These are phyloP conservation scores for Osmoderma eremita DNA, from an alignment of 2,888 invertebrate species.

Conservation along the genomic window DNA sequence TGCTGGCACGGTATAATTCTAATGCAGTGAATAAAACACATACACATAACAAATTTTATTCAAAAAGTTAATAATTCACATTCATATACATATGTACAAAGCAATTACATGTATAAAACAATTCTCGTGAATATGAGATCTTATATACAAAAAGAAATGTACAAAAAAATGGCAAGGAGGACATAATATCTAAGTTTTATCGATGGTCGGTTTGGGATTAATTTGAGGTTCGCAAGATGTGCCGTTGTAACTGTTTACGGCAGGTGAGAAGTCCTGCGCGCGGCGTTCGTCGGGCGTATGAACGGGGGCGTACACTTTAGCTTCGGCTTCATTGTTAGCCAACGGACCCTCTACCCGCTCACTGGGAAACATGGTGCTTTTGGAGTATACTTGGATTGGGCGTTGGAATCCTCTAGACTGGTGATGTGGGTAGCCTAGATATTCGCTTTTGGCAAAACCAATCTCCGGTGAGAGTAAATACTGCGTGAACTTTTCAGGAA, in stretches of 20 bases:
- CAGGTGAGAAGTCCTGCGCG: constrained; percentile 28
- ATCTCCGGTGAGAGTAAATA: constrained; percentile 90
- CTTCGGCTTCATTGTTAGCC: constrained; percentile 37
- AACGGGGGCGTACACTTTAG: constrained; percentile 40
- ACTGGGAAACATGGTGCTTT: constrained; percentile 64
- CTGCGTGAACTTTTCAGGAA: constrained; percentile 92
- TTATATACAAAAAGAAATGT: constrained; percentile 43
- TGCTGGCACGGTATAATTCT: too few species aligned
- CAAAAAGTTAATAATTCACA: constrained; percentile 44
- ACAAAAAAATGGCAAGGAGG: constrained; percentile 37
- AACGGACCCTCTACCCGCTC: constrained; percentile 59
- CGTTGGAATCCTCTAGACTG: constrained; percentile 89
- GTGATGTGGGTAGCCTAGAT: constrained; percentile 81
- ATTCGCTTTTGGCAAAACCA: constrained; percentile 90
- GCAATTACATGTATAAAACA: constrained; percentile 43
- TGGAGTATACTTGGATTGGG: constrained; percentile 73
- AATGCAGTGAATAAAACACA: not conserved
- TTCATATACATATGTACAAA: constrained; percentile 44
- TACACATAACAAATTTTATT: constrained; percentile 41
- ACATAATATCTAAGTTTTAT: constrained; percentile 35
- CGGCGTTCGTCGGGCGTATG: constrained; percentile 31
- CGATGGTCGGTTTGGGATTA: not conserved
- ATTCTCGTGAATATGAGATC: constrained; percentile 31
- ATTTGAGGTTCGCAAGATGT: not conserved
- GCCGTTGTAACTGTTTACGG: constrained; percentile 24